Evolutionary conservation across 2,113 vertebrate species (phyloP).

Genomic region (Prinia subflava): DNA sequence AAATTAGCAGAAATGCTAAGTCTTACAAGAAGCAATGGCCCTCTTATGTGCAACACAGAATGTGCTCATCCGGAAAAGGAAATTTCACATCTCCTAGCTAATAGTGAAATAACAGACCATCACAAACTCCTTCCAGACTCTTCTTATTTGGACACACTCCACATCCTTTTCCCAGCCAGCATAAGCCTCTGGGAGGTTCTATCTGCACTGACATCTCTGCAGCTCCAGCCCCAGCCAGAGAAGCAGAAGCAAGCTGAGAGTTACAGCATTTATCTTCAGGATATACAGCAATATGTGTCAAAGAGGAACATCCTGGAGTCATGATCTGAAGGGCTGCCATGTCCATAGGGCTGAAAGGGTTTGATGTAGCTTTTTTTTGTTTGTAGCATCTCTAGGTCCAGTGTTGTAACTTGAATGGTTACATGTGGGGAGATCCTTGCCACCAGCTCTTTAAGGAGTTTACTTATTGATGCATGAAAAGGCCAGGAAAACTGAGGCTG

Average conservation of each 20-base stretch:
- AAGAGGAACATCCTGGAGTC: background rate
- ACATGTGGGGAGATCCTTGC: background rate
- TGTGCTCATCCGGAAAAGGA: background rate
- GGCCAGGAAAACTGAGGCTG: background rate
- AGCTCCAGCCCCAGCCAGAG: background rate
- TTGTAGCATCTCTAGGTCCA: background rate
- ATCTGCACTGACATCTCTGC: background rate
- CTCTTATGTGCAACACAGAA: background rate
- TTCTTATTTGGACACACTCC: background rate
- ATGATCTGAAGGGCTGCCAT: background rate
- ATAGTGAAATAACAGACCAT: background rate
- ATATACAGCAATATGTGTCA: background rate
- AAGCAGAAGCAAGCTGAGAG: background rate
- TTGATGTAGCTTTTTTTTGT: background rate
- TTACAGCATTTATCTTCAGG: background rate
- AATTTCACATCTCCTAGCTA: background rate
- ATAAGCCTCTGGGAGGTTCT: background rate
- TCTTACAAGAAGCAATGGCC: background rate
- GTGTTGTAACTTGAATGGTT: background rate
- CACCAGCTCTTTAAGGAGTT: background rate
- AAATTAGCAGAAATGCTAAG: background rate
- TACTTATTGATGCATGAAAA: background rate
- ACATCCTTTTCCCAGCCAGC: background rate
- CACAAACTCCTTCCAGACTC: background rate
- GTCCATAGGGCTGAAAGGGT: background rate